Percentiles rank a stretch among this genome's conserved stretches.
Conservation (phyloP, 2,113 vertebrate genomes). For the Paracyprichromis sp. region DNA sequence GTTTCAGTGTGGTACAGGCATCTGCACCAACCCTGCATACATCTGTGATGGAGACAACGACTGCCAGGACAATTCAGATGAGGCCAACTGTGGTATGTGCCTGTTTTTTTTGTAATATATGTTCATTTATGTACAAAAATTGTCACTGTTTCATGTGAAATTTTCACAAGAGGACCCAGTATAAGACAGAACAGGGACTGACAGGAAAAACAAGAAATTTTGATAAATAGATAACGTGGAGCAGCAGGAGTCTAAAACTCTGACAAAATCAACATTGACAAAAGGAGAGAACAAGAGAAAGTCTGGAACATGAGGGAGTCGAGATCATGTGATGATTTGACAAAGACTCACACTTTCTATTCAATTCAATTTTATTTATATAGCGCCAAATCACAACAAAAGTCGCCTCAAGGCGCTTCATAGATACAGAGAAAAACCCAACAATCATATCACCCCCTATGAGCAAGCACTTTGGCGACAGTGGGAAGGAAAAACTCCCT, state of each 20-base stretch:
- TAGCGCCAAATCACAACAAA: too few relatives aligned
- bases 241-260: not conserved
- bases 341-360: not conserved
- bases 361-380: too few relatives aligned
- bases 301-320: not conserved
- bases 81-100: constrained; percentile 87
- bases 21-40: constrained; percentile 97
- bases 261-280: not conserved
- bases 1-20: constrained; percentile 94
- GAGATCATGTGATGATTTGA: not conserved
- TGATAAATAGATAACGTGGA: not conserved
- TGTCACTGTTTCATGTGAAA: accelerated
- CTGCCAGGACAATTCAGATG: constrained; percentile 94
- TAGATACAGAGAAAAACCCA: too few relatives aligned
- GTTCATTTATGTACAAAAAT: not conserved
- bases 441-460: too few relatives aligned
- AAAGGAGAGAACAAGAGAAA: not conserved
- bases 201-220: not conserved
- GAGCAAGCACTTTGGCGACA: too few relatives aligned
- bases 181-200: not conserved
- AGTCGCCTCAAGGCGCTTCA: too few relatives aligned
- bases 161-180: not conserved
- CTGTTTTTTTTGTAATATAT: not conserved
- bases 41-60: constrained; percentile 98
- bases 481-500: too few relatives aligned